Evolutionary conservation across 2,888 invertebrate species (phyloP).

Genomic region (Drosophila multiciliata): DNA sequence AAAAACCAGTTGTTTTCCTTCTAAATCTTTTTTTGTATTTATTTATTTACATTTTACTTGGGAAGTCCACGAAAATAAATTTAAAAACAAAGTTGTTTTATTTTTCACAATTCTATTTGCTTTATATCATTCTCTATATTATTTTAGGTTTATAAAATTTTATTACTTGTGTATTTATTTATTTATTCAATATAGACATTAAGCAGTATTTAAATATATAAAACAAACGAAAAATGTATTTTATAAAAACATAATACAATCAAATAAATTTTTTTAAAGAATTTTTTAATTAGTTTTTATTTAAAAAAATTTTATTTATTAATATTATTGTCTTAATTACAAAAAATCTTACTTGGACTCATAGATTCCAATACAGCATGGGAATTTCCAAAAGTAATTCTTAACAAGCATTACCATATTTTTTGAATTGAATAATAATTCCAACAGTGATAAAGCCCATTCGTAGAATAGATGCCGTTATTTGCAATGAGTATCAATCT

Average conservation of each 20-base stretch:
- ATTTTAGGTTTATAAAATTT: background rate
- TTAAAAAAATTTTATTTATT: no score
- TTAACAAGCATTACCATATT: no score
- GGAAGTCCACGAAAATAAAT: no score
- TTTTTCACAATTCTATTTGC: background rate
- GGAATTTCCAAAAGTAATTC: no score
- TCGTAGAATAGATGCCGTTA: conserved; percentile 38
- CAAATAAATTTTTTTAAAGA: no score
- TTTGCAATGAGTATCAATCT: conserved; percentile 28
- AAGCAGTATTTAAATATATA: no score
- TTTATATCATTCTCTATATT: background rate
- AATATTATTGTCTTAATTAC: no score
- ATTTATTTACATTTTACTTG: background rate
- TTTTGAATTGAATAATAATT: background rate
- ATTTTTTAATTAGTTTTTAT: no score
- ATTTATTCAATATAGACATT: no score
- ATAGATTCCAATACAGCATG: background rate
- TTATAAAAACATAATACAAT: background rate
- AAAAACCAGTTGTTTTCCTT: background rate
- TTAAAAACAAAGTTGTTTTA: background rate
- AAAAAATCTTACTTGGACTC: background rate
- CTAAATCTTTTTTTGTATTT: background rate
- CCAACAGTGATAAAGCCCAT: background rate
- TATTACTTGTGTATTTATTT: no score
- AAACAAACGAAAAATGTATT: background rate